phyloP scores from a whole-genome alignment of 2,888 invertebrate species.

The Notodonta dromedarius region DNA sequence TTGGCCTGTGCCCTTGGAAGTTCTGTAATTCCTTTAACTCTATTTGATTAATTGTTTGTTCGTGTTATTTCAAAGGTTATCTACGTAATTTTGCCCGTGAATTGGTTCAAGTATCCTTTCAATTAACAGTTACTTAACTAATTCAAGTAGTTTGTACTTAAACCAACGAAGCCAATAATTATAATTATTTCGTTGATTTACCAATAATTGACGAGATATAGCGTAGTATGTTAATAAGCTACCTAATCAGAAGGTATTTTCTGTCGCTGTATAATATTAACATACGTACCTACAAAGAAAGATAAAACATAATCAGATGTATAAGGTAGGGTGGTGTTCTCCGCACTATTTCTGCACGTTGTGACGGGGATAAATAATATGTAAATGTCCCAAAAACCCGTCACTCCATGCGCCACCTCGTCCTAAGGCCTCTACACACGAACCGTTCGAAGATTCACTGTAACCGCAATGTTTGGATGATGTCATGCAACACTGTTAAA shows the following conservation, averaged over 20 bases:
- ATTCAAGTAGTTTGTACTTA: no score
- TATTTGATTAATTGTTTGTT: neutral
- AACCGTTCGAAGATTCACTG: neutral
- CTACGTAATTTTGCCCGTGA: neutral
- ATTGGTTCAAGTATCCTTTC: neutral
- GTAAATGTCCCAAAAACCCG: constrained; percentile 32
- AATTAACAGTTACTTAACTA: neutral
- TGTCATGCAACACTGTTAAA: neutral
- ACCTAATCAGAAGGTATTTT: no score
- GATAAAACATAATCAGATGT: neutral
- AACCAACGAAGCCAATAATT: no score
- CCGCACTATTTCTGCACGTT: constrained; percentile 19
- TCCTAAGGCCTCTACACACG: constrained; percentile 22
- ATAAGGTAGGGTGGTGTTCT: constrained; percentile 6
- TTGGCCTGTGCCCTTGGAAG: neutral
- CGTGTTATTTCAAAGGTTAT: neutral
- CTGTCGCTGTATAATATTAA: no score
- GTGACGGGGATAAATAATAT: constrained; percentile 31
- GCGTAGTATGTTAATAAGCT: no score
- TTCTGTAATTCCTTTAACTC: neutral
- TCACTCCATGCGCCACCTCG: constrained; percentile 37
- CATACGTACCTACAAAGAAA: no score
- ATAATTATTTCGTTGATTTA: no score
- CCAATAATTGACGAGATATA: no score
- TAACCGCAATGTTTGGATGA: neutral